Percentiles rank a stretch among this genome's conserved stretches.
phyloP scores from a whole-genome alignment of 2,113 vertebrate species.

The Apteryx mantelli region DNA sequence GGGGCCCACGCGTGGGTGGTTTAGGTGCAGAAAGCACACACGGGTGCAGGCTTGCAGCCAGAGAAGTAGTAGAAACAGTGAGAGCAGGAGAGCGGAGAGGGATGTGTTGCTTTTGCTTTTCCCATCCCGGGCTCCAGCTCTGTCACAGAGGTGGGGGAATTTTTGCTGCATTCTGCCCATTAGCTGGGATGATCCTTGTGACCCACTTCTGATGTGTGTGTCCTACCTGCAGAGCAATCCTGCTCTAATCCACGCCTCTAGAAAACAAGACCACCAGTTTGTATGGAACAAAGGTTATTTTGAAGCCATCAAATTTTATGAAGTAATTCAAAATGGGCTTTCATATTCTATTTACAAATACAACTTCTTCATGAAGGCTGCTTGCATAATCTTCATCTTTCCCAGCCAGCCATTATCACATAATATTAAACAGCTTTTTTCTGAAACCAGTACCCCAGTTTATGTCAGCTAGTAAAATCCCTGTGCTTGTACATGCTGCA shows the following conservation, averaged over 20 bases:
- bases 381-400: conserved; percentile 40
- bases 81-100: neutral
- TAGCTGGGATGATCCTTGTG: neutral
- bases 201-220: neutral
- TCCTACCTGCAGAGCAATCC: neutral
- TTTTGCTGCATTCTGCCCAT: neutral
- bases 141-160: neutral
- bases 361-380: conserved; percentile 40
- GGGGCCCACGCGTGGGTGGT: fast-evolving
- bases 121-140: neutral
- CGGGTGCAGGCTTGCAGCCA: neutral
- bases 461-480: conserved; percentile 26
- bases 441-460: conserved; percentile 16
- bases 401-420: neutral
- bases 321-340: conserved; percentile 37
- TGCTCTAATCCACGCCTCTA: neutral
- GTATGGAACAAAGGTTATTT: neutral
- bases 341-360: conserved; percentile 47
- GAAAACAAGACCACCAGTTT: neutral
- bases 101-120: neutral
- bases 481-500: neutral
- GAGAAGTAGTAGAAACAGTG: neutral
- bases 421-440: conserved; percentile 12
- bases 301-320: conserved; percentile 40
- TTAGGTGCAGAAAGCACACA: neutral